Percentiles rank a stretch among this genome's conserved stretches.
Conservation (phyloP, 2,113 vertebrate species). For the Lutjanus erythropterus region DNA sequence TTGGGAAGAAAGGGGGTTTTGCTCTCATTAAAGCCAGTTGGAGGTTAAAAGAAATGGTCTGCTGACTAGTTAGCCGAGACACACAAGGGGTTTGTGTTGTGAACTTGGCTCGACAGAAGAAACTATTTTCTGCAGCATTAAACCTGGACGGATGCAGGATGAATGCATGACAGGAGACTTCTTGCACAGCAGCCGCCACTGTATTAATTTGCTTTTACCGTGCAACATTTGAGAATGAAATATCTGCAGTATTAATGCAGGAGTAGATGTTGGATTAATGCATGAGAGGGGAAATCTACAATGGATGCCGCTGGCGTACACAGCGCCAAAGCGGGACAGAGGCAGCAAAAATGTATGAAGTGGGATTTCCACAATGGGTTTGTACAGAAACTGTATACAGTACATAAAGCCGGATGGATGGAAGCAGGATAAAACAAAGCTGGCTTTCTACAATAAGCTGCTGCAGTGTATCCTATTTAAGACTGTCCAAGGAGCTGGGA, state of each 20-base stretch:
- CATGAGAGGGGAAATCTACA: neutral
- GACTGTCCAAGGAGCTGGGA: slow-evolving; percentile 1
- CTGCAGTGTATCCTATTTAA: slow-evolving; percentile 3
- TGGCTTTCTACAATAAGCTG: neutral
- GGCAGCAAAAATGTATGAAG: slow-evolving; percentile 22
- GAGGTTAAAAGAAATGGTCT: slow-evolving; percentile 14
- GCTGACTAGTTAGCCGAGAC: neutral
- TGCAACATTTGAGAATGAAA: slow-evolving; percentile 1
- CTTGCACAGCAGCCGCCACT: neutral
- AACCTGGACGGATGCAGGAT: neutral
- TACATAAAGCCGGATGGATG: neutral
- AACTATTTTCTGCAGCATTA: neutral
- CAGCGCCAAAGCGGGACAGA: neutral
- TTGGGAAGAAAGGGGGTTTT: neutral
- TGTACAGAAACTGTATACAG: neutral
- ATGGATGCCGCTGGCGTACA: neutral
- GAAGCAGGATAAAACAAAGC: neutral
- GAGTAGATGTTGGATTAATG: slow-evolving; percentile 35
- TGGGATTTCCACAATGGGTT: slow-evolving; percentile 14
- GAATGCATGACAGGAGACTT: neutral
- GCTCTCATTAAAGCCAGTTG: slow-evolving; percentile 3
- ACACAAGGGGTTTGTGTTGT: neutral
- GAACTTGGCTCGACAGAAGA: neutral
- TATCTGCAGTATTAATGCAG: neutral
- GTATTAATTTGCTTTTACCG: neutral